A percentile compares a stretch with the other conserved stretches of the same genome.
Conservation (phyloP, 2,113 vertebrate genomes). For the Oryctolagus cuniculus region mOryCun1.1 NC_091445.1:28256001-28256500, state of each 20-base stretch:
- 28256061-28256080: neutral
- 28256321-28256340: neutral
- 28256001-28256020: neutral
- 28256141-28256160: neutral
- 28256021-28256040: neutral
- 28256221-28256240: neutral
- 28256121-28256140: neutral
- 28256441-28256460: too few species aligned
- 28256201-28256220: neutral
- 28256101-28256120: neutral
- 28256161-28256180: neutral
- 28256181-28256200: neutral
- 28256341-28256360: neutral
- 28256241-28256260: neutral
- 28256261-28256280: neutral
- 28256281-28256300: neutral
- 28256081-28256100: neutral
- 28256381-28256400: too few species aligned
- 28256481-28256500: too few species aligned
- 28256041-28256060: neutral
- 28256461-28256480: too few species aligned
- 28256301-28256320: neutral
- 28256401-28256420: too few species aligned
- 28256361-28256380: too few species aligned
- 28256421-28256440: too few species aligned